Conservation (phyloP, 2,113 vertebrate genomes). For the Castor canadensis region DNA sequence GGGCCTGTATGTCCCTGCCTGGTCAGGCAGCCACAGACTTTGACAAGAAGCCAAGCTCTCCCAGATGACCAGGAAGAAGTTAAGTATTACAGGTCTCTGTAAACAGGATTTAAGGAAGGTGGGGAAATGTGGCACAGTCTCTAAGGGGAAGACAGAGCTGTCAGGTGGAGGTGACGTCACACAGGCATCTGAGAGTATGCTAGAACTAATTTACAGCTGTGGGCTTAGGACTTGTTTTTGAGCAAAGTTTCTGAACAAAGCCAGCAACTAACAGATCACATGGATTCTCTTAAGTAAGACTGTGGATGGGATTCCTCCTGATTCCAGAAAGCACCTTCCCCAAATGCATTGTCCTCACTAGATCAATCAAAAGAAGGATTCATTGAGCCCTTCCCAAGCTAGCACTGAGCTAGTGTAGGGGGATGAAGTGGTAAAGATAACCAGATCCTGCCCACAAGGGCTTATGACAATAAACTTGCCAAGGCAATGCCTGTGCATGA, state of each 20-base stretch:
- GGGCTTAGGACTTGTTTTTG: not conserved
- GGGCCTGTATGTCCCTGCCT: slow-evolving; percentile 38
- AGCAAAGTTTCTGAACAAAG: slow-evolving; percentile 32
- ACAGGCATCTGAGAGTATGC: not conserved
- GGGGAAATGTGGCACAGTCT: not conserved
- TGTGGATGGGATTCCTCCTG: not conserved
- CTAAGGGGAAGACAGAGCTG: not conserved
- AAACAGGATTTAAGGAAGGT: not conserved
- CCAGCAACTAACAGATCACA: not conserved
- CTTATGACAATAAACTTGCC: not conserved
- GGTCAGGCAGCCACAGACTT: not conserved
- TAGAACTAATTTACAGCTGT: slow-evolving; percentile 41
- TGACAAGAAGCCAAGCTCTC: not conserved
- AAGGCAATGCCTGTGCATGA: not conserved
- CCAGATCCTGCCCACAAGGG: not conserved
- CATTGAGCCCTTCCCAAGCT: not conserved
- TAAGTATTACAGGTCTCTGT: not conserved
- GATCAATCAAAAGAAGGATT: not conserved
- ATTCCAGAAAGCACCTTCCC: slow-evolving; percentile 44
- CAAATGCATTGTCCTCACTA: not conserved
- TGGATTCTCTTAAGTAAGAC: not conserved
- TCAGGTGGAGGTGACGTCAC: slow-evolving; percentile 62
- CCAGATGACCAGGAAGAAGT: slow-evolving; percentile 33
- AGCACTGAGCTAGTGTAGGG: not conserved
- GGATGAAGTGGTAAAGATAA: not conserved